Evolutionary conservation across 2,113 vertebrate genomes (phyloP).

Genomic region (Rissa tridactyla): DNA sequence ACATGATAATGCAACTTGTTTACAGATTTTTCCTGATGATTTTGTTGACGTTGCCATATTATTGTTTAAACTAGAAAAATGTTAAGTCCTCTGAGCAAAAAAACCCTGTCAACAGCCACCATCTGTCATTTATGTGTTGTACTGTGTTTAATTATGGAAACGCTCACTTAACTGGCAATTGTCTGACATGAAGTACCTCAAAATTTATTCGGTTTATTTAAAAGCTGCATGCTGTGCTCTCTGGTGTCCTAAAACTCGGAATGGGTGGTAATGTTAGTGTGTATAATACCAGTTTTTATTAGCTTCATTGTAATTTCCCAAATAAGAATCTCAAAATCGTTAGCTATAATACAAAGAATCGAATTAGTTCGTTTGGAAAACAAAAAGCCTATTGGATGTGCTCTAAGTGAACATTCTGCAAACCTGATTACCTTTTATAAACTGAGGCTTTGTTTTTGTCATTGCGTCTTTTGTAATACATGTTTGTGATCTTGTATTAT

Average conservation of each 20-base stretch:
- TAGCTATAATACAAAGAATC: neutral
- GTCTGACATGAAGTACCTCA: neutral
- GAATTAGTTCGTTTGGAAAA: neutral
- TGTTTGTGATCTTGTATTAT: neutral
- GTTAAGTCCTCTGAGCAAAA: neutral
- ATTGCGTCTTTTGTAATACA: neutral
- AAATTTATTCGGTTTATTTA: neutral
- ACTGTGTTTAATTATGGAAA: conserved; percentile 69
- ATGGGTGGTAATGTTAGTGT: neutral
- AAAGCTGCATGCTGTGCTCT: neutral
- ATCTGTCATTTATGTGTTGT: conserved; percentile 65
- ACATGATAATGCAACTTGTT: neutral
- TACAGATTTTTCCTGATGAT: neutral
- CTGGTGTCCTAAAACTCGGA: neutral
- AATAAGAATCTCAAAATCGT: neutral
- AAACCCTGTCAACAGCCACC: neutral
- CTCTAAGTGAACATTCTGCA: neutral
- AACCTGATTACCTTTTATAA: neutral
- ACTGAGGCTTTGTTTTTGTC: neutral
- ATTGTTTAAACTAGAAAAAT: neutral
- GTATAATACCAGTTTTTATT: neutral
- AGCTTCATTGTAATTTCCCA: neutral
- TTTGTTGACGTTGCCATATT: neutral
- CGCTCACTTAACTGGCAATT: conserved; percentile 12
- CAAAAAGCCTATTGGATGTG: neutral